phyloP scores from a whole-genome alignment of 2,113 vertebrate genomes.

The Anser cygnoides region DNA sequence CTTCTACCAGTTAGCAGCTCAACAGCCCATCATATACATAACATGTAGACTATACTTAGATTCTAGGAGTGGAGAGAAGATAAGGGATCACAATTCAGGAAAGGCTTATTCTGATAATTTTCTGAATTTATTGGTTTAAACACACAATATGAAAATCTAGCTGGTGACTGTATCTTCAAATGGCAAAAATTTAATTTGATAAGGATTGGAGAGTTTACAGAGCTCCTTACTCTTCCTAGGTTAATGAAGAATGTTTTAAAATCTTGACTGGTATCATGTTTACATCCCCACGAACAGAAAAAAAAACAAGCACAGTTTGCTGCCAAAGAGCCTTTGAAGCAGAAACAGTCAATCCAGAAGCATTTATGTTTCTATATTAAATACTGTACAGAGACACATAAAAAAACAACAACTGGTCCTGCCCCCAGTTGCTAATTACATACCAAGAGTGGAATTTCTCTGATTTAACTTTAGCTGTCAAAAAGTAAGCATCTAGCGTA shows the following conservation, averaged over 20 bases:
- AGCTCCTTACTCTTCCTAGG: not conserved
- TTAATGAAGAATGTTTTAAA: not conserved
- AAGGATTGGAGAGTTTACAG: not conserved
- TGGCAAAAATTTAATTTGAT: not conserved
- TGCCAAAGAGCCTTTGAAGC: not conserved
- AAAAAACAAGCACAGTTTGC: not conserved
- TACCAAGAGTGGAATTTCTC: not conserved
- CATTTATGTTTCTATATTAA: not conserved
- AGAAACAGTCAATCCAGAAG: not conserved
- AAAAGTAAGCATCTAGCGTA: not conserved
- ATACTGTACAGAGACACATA: not conserved
- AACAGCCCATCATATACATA: not conserved
- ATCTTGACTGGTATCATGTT: not conserved
- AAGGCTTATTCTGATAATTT: not conserved
- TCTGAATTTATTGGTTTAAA: not conserved
- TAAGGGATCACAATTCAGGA: not conserved
- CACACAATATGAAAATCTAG: not conserved
- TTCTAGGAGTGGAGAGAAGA: not conserved
- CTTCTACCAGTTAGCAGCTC: not conserved
- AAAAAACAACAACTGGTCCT: not conserved
- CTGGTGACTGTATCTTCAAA: not conserved
- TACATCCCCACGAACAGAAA: not conserved
- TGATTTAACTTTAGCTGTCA: conserved; percentile 1
- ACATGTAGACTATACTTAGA: not conserved
- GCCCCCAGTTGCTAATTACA: not conserved